phyloP scores from a whole-genome alignment of 2,797 vertebrate genomes.

The Enteromius afrohamiltoni region DNA sequence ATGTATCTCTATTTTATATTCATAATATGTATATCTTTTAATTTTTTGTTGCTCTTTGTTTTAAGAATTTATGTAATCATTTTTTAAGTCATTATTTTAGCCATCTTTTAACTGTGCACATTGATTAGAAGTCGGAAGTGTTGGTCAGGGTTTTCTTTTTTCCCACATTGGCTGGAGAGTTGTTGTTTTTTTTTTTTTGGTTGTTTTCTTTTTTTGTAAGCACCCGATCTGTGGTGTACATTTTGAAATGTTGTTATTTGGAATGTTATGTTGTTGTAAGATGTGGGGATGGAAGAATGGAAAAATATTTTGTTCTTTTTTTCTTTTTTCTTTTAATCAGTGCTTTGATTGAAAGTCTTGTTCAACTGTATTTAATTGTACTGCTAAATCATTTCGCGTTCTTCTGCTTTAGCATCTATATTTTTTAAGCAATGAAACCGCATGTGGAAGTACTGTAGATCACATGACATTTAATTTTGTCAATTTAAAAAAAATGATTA shows the following conservation, averaged over 20 bases:
- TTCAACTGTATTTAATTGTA: constrained; percentile 30
- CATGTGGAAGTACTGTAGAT: constrained; percentile 29
- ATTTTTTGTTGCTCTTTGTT: constrained; percentile 51
- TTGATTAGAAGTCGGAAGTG: constrained; percentile 43
- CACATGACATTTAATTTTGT: constrained; percentile 31
- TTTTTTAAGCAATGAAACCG: constrained; percentile 25
- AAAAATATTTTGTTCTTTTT: constrained; percentile 12
- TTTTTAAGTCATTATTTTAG: not conserved
- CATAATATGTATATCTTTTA: constrained; percentile 72
- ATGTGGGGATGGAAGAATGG: constrained; percentile 15
- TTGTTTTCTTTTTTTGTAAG: not conserved
- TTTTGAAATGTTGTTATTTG: constrained; percentile 16
- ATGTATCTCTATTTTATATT: constrained; percentile 73
- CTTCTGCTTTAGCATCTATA: constrained; percentile 19
- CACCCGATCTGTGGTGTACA: constrained; percentile 12
- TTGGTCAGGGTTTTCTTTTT: constrained; percentile 42
- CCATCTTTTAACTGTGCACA: constrained; percentile 38
- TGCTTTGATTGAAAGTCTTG: constrained; percentile 5
- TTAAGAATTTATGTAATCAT: constrained; percentile 28
- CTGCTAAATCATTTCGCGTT: constrained; percentile 28
- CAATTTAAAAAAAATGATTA: too few species aligned
- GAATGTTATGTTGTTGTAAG: constrained; percentile 33
- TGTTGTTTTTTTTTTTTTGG: not conserved
- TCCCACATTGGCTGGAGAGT: not conserved
- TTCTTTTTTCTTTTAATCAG: not conserved